phyloP scores from a whole-genome alignment of 2,888 invertebrate species.

The Pseudococcus jackbeardsleyi region DNA sequence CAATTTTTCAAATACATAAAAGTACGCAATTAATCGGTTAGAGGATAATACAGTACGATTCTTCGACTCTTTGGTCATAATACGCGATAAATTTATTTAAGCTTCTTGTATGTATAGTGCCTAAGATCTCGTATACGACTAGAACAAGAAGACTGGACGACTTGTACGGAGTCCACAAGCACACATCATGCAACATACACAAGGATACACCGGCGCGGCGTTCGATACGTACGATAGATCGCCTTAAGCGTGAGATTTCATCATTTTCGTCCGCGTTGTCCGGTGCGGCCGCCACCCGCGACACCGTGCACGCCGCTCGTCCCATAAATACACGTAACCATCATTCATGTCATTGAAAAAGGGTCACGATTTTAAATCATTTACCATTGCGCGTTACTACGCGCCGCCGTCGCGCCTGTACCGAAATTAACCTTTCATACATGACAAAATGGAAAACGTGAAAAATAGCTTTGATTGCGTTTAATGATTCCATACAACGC shows the following conservation, averaged over 20 bases:
- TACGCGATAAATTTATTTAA: conserved; percentile 54
- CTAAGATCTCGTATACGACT: not conserved
- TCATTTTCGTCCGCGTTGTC: conserved; percentile 11
- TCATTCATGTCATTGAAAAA: conserved; percentile 47
- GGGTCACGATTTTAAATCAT: conserved; percentile 47
- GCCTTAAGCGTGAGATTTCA: conserved; percentile 47
- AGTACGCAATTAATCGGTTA: conserved; percentile 36
- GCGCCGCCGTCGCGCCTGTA: conserved; percentile 12
- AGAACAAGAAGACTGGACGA: not conserved
- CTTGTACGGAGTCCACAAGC: not conserved
- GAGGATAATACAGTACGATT: not conserved
- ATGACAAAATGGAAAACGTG: conserved; percentile 42
- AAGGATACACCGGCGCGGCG: not conserved
- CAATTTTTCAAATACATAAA: conserved; percentile 48
- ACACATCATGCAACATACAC: not conserved
- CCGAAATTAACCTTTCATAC: conserved; percentile 43
- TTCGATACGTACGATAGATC: conserved; percentile 32
- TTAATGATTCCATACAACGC: conserved; percentile 25
- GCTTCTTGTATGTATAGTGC: not conserved
- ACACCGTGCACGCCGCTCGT: not conserved
- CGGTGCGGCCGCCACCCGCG: not conserved
- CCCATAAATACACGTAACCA: conserved; percentile 12
- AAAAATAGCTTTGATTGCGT: conserved; percentile 51
- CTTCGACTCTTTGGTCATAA: conserved; percentile 16
- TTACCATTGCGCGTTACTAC: conserved; percentile 26